Percentiles rank a stretch among this genome's conserved stretches.
Evolutionary conservation across 1,140 invertebrate species (phyloP).

Genomic region (Drosophila equinoxialis): DNA sequence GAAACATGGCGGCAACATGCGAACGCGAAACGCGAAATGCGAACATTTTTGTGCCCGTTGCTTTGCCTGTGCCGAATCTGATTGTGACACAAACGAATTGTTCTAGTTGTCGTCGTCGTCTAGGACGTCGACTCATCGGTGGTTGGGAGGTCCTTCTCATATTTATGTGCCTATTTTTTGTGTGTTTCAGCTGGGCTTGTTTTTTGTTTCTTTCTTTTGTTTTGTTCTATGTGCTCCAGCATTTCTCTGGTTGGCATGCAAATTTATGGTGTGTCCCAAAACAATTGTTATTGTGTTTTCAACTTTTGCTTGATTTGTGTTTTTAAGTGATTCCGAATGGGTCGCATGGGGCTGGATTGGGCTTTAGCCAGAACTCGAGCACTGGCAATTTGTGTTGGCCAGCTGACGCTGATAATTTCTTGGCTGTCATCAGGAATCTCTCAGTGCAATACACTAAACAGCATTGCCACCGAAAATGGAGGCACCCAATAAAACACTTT

Average conservation of each 20-base stretch:
- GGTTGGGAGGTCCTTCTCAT: slow-evolving; percentile 49
- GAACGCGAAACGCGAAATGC: slow-evolving; percentile 71
- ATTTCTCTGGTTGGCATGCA: slow-evolving; percentile 71
- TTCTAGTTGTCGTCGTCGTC: slow-evolving; percentile 66
- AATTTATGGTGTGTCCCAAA: slow-evolving; percentile 81
- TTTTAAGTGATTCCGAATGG: slow-evolving; percentile 81
- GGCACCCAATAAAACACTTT: slow-evolving; percentile 78
- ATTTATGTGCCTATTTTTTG: slow-evolving; percentile 76
- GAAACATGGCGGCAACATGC: slow-evolving; percentile 74
- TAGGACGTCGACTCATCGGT: not conserved
- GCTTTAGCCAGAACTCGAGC: not conserved
- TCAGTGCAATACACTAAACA: slow-evolving; percentile 48
- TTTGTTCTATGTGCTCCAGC: slow-evolving; percentile 22
- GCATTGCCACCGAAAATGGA: slow-evolving; percentile 3
- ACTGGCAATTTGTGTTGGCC: slow-evolving; percentile 44
- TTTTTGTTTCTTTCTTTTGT: slow-evolving; percentile 49
- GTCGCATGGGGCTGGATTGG: slow-evolving; percentile 56
- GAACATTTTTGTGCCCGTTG: slow-evolving; percentile 69
- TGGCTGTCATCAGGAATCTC: slow-evolving; percentile 63
- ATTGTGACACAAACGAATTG: slow-evolving; percentile 81
- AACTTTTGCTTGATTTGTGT: slow-evolving; percentile 82
- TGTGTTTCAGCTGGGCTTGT: slow-evolving; percentile 15
- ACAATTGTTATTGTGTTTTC: slow-evolving; percentile 81
- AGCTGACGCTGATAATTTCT: slow-evolving; percentile 69
- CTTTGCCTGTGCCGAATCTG: slow-evolving; percentile 67